Conservation (phyloP, 2,888 invertebrate species). For the Drosophila anceps region DNA sequence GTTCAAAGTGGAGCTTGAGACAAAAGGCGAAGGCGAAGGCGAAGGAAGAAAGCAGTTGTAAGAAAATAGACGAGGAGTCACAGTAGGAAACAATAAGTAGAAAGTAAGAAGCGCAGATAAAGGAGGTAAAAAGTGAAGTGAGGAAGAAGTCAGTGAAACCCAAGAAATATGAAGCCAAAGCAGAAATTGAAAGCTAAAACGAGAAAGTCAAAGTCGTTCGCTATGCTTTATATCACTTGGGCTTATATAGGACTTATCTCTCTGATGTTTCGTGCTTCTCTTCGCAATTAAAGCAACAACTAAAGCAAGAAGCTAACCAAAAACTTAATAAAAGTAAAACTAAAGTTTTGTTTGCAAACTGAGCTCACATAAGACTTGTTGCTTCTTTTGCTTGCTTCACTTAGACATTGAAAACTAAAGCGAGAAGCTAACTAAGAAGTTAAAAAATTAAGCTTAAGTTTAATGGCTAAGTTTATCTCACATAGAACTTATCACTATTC, state of each 20-base stretch:
- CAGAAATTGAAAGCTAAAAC: neutral
- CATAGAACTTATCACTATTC: neutral
- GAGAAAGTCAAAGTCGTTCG: too few species aligned
- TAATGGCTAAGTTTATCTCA: too few species aligned
- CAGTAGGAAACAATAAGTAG: too few species aligned
- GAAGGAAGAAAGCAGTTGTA: neutral
- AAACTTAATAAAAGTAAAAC: neutral
- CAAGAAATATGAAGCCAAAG: neutral
- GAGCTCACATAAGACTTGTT: neutral
- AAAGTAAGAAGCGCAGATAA: neutral
- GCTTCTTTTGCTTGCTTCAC: too few species aligned
- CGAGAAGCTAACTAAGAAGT: too few species aligned
- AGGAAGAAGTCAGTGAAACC: neutral
- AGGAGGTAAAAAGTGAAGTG: neutral
- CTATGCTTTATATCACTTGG: too few species aligned
- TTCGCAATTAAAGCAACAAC: too few species aligned
- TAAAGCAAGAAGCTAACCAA: neutral
- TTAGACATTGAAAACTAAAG: neutral
- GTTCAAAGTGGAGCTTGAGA: neutral
- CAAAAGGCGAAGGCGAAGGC: neutral
- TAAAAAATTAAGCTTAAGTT: too few species aligned
- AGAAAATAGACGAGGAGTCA: neutral
- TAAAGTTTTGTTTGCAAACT: neutral
- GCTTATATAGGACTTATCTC: too few species aligned
- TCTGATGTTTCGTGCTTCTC: too few species aligned